Percentiles rank a stretch among this genome's conserved stretches.
These are phyloP conservation scores for Rutpela maculata DNA, from an alignment of 2,888 invertebrate genomes.

Conservation along the genomic window DNA sequence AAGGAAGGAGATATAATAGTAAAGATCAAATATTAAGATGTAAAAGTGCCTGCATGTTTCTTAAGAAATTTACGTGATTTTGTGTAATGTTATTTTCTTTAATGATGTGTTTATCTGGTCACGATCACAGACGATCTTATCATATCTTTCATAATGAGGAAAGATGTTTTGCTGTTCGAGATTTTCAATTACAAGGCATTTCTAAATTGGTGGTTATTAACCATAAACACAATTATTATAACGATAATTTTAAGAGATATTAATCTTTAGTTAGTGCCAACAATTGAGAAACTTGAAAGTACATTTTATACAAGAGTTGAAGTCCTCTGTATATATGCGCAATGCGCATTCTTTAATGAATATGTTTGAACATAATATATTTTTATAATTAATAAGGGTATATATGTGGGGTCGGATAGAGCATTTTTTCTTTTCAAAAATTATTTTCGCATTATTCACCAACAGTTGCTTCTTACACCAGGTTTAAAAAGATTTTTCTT, in stretches of 20 bases:
- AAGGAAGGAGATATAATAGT: no score
- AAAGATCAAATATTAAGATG: no score
- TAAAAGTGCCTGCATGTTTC: background rate
- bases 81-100: background rate
- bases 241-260: conserved; percentile 1
- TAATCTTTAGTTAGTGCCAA: conserved; percentile 10
- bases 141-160: conserved; percentile 9
- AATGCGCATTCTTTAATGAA: no score
- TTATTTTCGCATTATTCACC: no score
- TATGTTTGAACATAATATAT: no score
- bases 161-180: conserved; percentile 11
- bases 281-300: conserved; percentile 2
- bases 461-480: no score
- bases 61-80: background rate
- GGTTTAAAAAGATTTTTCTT: no score
- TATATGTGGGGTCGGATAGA: no score
- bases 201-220: conserved; percentile 25
- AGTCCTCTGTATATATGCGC: no score
- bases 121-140: conserved; percentile 11
- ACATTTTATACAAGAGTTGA: background rate
- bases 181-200: conserved; percentile 28
- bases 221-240: conserved; percentile 29
- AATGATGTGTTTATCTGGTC: conserved; percentile 5
- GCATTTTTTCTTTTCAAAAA: no score
- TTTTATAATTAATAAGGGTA: no score